Percentiles rank a stretch among this genome's conserved stretches.
phyloP scores from a whole-genome alignment of 2,113 vertebrate genomes.

The Gymnarchus niloticus region DNA sequence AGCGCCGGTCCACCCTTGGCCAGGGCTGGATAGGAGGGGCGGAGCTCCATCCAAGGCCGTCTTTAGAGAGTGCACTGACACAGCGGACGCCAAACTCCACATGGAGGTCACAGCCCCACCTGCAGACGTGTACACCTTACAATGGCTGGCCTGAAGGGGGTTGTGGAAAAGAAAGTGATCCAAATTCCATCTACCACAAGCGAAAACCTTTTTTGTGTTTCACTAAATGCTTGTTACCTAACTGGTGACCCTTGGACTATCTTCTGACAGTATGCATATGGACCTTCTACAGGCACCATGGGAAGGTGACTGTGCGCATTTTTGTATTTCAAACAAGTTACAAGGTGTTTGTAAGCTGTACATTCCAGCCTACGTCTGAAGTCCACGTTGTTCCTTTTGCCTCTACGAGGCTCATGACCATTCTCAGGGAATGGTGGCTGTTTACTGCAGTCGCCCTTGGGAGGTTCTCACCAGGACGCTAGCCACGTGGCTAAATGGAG shows the following conservation, averaged over 20 bases:
- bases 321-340: background rate
- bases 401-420: too few species aligned
- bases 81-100: too few species aligned
- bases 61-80: background rate
- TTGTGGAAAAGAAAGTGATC: background rate
- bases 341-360: background rate
- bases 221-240: background rate
- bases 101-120: too few species aligned
- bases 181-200: background rate
- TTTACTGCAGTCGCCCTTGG: background rate
- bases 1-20: conserved; percentile 66
- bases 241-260: background rate
- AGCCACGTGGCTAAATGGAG: background rate
- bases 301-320: background rate
- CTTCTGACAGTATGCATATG: background rate
- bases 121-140: background rate
- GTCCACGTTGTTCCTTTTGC: background rate
- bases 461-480: background rate
- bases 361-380: background rate
- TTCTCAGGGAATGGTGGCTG: background rate
- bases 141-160: too few species aligned
- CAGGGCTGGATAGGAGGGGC: conserved; percentile 47
- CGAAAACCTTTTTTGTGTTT: background rate
- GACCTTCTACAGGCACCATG: background rate
- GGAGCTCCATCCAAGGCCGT: conserved; percentile 21